Percentiles rank a stretch among this genome's conserved stretches.
These are phyloP conservation scores for Aphelocoma coerulescens DNA, from an alignment of 2,113 vertebrate species.

Conservation along the genomic window DNA sequence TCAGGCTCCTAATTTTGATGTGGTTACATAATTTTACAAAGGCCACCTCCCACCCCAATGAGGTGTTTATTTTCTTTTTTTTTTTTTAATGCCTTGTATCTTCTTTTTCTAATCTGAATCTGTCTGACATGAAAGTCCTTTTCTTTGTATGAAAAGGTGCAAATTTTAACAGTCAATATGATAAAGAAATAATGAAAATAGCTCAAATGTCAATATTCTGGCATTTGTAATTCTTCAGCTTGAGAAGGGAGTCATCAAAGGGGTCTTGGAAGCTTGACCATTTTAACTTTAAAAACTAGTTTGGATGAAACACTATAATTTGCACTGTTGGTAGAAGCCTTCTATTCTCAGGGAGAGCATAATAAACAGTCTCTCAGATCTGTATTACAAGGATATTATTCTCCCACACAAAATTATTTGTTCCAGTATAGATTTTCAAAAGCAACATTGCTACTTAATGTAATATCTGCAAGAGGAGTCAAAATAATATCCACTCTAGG, in stretches of 20 bases:
- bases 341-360: background rate
- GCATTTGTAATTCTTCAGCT: background rate
- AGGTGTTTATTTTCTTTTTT: background rate
- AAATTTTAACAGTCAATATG: background rate
- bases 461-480: background rate
- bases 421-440: background rate
- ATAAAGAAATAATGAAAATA: background rate
- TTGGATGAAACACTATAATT: background rate
- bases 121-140: background rate
- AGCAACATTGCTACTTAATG: background rate
- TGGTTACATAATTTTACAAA: background rate
- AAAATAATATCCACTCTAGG: background rate
- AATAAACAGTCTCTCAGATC: background rate
- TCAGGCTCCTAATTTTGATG: background rate
- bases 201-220: background rate
- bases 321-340: background rate
- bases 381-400: background rate
- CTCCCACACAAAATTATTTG: background rate
- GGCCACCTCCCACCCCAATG: fast-evolving
- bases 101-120: background rate
- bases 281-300: background rate
- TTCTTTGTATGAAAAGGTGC: background rate
- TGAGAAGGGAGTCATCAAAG: background rate
- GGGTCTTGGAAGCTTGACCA: background rate
- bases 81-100: background rate